Conservation (phyloP, 2,797 vertebrate species). For the Potorous gilbertii region DNA sequence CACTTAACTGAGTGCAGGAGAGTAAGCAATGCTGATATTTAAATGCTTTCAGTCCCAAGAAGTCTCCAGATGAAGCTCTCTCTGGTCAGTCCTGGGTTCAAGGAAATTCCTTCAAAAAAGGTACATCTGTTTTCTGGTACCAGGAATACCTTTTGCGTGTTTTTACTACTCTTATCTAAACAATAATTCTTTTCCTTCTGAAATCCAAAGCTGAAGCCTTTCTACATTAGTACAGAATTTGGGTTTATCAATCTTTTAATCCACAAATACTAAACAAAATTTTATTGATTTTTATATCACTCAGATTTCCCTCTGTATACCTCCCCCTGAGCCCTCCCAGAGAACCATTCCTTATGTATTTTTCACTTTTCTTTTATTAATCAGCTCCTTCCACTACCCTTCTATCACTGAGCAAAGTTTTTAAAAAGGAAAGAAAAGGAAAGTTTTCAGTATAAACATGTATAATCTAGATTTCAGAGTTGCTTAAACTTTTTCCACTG, state of each 20-base stretch:
- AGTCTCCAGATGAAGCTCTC: neutral
- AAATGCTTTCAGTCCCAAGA: neutral
- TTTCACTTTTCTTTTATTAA: neutral
- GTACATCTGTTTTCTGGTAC: neutral
- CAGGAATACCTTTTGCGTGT: neutral
- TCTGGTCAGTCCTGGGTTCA: slow-evolving; percentile 16
- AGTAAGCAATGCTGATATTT: neutral
- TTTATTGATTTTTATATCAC: neutral
- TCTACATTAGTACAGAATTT: neutral
- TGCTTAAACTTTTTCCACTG: too few relatives aligned
- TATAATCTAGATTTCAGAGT: neutral
- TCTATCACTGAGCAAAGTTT: neutral
- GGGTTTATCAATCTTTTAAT: neutral
- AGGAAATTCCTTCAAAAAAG: neutral
- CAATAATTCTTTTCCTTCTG: slow-evolving; percentile 18
- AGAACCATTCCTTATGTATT: neutral
- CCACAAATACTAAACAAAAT: neutral
- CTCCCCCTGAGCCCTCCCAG: neutral
- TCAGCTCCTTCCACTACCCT: neutral
- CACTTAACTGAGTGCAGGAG: neutral
- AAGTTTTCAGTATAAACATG: neutral
- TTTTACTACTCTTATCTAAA: slow-evolving; percentile 27
- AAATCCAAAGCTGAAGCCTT: slow-evolving; percentile 3
- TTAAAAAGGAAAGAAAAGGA: neutral
- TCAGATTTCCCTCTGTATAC: neutral